Percentiles rank a stretch among this genome's conserved stretches.
These are phyloP conservation scores for Pseudopleuronectes americanus DNA, from an alignment of 2,797 vertebrate species.

Conservation along the genomic window DNA sequence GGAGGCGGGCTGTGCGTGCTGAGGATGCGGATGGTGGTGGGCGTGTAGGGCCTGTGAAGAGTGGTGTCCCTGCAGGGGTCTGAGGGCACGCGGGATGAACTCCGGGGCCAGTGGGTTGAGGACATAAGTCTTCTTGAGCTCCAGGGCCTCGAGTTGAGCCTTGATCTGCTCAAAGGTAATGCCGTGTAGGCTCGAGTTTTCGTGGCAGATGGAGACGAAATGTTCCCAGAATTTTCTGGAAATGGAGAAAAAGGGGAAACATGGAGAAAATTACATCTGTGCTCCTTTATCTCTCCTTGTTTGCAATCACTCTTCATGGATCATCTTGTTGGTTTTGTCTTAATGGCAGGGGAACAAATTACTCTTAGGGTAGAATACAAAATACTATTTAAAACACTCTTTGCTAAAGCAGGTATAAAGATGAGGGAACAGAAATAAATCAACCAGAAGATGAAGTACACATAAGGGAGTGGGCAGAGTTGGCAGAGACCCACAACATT, in stretches of 20 bases:
- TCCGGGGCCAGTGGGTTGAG: slow-evolving; percentile 97
- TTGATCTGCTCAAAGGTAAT: slow-evolving; percentile 99
- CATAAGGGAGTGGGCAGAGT: no score
- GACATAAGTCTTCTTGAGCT: slow-evolving; percentile 99
- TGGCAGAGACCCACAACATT: no score
- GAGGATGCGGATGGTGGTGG: slow-evolving; percentile 86
- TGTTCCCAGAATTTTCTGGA: slow-evolving; percentile 99
- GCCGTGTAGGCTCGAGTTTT: slow-evolving; percentile 96
- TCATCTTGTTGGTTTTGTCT: slow-evolving; percentile 3
- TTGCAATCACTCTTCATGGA: slow-evolving; percentile 7
- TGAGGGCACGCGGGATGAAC: slow-evolving; percentile 96
- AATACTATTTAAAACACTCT: slow-evolving; percentile 8
- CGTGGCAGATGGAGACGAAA: slow-evolving; percentile 96
- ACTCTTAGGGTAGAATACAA: slow-evolving; percentile 1
- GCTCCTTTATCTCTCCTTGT: slow-evolving; percentile 5
- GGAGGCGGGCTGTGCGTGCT: slow-evolving; percentile 74
- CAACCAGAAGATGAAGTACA: neutral
- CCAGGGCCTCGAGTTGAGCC: slow-evolving; percentile 96
- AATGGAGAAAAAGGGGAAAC: slow-evolving; percentile 2
- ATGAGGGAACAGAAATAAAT: slow-evolving; percentile 1
- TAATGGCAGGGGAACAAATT: slow-evolving; percentile 12
- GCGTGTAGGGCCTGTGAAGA: slow-evolving; percentile 71
- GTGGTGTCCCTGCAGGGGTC: slow-evolving; percentile 80
- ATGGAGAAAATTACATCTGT: neutral
- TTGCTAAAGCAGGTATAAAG: neutral